Percentiles rank a stretch among this genome's conserved stretches.
These are phyloP conservation scores for Cephus sareptanus DNA, from an alignment of 2,888 invertebrate genomes.

Conservation along the genomic window DNA sequence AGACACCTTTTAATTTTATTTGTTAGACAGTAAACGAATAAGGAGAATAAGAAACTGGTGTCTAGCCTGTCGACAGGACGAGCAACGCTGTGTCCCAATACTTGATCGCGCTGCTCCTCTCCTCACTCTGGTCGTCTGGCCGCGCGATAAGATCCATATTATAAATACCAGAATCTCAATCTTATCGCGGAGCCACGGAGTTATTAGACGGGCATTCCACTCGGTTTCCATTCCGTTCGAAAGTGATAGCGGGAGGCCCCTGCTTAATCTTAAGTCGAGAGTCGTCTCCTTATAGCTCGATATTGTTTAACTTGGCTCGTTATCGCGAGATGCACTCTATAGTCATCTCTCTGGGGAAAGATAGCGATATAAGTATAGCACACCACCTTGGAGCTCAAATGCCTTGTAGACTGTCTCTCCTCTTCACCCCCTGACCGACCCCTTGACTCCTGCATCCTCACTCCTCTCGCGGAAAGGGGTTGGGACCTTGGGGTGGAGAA, in stretches of 20 bases:
- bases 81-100: neutral
- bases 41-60: neutral
- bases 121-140: neutral
- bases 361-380: conserved; percentile 37
- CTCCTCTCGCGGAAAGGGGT: conserved; percentile 27
- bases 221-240: conserved; percentile 9
- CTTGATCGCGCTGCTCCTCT: neutral
- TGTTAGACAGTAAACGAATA: neutral
- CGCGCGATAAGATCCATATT: conserved; percentile 4
- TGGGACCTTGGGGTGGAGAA: conserved; percentile 49
- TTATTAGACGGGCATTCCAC: conserved; percentile 12
- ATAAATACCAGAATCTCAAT: conserved; percentile 4
- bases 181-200: conserved; percentile 6
- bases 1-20: neutral
- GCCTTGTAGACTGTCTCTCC: conserved; percentile 26
- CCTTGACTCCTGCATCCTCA: conserved; percentile 26
- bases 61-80: neutral
- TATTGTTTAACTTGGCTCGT: conserved; percentile 66
- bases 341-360: conserved; percentile 60
- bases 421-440: conserved; percentile 17
- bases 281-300: conserved; percentile 51
- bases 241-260: conserved; percentile 29
- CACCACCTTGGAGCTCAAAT: conserved; percentile 46
- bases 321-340: conserved; percentile 65
- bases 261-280: conserved; percentile 59